Evolutionary conservation across 2,797 vertebrate genomes (phyloP).

Genomic region (Anomalospiza imberbis): DNA sequence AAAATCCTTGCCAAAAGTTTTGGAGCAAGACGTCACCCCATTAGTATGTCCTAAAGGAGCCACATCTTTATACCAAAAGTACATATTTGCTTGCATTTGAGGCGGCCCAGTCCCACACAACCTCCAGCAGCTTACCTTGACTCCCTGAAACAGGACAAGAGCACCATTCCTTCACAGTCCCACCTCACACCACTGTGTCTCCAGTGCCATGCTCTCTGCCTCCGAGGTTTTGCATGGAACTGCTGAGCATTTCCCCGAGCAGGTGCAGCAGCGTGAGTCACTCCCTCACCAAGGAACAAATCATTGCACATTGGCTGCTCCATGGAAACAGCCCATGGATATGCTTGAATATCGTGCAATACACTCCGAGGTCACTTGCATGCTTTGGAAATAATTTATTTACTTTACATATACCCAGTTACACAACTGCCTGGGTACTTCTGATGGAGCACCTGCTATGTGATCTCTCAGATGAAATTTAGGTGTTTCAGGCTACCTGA

Average conservation of each 20-base stretch:
- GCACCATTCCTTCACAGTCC: not conserved
- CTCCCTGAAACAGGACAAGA: not conserved
- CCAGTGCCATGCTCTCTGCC: not conserved
- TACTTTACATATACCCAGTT: not conserved
- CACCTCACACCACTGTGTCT: not conserved
- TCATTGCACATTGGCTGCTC: not conserved
- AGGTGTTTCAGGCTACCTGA: not conserved
- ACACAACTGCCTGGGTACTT: not conserved
- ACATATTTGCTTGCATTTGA: not conserved
- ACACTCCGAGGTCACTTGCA: not conserved
- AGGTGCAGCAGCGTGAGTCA: constrained; percentile 26
- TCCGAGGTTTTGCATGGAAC: not conserved
- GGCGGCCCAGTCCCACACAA: not conserved
- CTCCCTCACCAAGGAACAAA: not conserved
- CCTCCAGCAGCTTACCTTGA: not conserved
- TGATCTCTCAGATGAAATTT: not conserved
- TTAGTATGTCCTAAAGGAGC: not conserved
- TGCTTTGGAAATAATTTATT: not conserved
- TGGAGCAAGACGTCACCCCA: not conserved
- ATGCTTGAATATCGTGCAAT: not conserved
- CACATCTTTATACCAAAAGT: not conserved
- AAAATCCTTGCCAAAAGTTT: not conserved
- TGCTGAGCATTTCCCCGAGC: constrained; percentile 1
- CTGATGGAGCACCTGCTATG: not conserved
- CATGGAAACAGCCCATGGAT: constrained; percentile 2